Evolutionary conservation across 1,140 invertebrate genomes (phyloP).

Genomic region (Zaprionus ornatus): DNA sequence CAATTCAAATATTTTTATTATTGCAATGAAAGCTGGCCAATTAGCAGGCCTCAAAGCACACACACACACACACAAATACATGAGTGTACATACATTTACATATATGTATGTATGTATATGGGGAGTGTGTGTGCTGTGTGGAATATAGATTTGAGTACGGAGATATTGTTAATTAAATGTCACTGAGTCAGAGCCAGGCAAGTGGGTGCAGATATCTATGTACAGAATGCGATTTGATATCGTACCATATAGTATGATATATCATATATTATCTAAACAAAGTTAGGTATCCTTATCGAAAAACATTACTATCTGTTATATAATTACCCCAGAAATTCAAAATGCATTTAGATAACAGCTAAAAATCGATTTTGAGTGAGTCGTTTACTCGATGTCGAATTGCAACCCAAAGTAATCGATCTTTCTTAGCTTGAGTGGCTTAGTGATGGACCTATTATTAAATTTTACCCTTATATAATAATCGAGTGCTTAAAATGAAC

Average conservation of each 20-base stretch:
- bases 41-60: slow-evolving; percentile 56
- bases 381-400: too few relatives aligned
- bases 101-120: slow-evolving; percentile 14
- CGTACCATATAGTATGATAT: slow-evolving; percentile 14
- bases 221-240: neutral
- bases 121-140: slow-evolving; percentile 14
- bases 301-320: slow-evolving; percentile 2
- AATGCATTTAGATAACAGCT: neutral
- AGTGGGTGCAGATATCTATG: slow-evolving; percentile 25
- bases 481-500: too few relatives aligned
- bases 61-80: slow-evolving; percentile 4
- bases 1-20: slow-evolving; percentile 67
- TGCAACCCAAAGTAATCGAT: too few relatives aligned
- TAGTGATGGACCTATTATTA: too few relatives aligned
- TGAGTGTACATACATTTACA: neutral
- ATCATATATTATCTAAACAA: neutral
- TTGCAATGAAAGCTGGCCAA: slow-evolving; percentile 76
- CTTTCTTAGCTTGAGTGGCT: too few relatives aligned
- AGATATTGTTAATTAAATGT: slow-evolving; percentile 73
- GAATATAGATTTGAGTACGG: slow-evolving; percentile 6
- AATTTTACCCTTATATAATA: too few relatives aligned
- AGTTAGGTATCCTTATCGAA: neutral
- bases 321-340: slow-evolving; percentile 1
- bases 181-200: slow-evolving; percentile 60
- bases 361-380: too few relatives aligned